Evolutionary conservation across 2,113 vertebrate species (phyloP).

Genomic region (Pedetes capensis): DNA sequence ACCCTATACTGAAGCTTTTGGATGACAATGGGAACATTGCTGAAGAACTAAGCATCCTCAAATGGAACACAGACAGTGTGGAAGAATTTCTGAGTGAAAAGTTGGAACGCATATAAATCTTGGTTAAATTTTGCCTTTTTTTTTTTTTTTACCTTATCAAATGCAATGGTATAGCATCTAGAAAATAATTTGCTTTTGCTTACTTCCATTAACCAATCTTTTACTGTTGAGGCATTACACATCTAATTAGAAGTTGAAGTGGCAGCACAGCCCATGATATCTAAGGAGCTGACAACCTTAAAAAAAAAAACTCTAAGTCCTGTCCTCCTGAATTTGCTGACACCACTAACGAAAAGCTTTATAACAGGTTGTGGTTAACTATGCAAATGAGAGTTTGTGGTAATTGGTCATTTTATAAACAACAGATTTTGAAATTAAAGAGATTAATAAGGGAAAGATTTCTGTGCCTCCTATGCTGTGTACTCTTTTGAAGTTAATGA

Average conservation of each 20-base stretch:
- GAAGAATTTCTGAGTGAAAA: constrained; percentile 99
- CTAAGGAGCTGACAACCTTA: constrained; percentile 74
- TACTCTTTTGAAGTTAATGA: constrained; percentile 56
- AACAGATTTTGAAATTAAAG: constrained; percentile 67
- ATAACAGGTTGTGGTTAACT: constrained; percentile 72
- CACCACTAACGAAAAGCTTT: constrained; percentile 71
- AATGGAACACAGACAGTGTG: constrained; percentile 99
- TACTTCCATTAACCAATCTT: constrained; percentile 49
- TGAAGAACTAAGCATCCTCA: constrained; percentile 99
- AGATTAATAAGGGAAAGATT: constrained; percentile 71
- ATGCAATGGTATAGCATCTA: constrained; percentile 55
- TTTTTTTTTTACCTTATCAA: constrained; percentile 71
- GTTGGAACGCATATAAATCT: constrained; percentile 91
- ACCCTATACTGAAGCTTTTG: constrained; percentile 98
- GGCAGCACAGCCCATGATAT: constrained; percentile 47
- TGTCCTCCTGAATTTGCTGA: constrained; percentile 59
- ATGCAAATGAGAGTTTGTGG: constrained; percentile 74
- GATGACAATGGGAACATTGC: constrained; percentile 98
- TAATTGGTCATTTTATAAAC: constrained; percentile 74
- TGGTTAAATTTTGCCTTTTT: constrained; percentile 53
- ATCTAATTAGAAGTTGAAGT: constrained; percentile 71
- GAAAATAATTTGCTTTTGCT: constrained; percentile 69
- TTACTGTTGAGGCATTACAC: constrained; percentile 64
- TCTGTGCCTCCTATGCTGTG: constrained; percentile 59
- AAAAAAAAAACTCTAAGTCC: too few relatives aligned